Percentiles rank a stretch among this genome's conserved stretches.
Evolutionary conservation across 1,140 invertebrate genomes (phyloP).

Genomic region (Sweltsa coloradensis): DNA sequence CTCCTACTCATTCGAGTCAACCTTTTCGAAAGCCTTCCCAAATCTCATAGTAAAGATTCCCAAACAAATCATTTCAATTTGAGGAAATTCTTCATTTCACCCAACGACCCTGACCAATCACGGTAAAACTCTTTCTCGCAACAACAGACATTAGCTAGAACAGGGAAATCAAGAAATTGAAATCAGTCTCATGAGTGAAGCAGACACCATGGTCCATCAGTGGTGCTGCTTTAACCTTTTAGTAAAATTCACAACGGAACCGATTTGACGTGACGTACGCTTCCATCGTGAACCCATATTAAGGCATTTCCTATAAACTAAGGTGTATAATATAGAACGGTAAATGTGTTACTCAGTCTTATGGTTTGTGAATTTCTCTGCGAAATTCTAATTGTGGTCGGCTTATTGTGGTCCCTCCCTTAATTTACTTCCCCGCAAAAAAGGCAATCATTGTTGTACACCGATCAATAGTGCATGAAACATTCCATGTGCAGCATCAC

Average conservation of each 20-base stretch:
- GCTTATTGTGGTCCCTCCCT: constrained; percentile 9
- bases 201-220: too few relatives aligned
- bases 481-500: not conserved
- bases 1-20: too few relatives aligned
- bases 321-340: constrained; percentile 6
- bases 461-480: not conserved
- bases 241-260: not conserved
- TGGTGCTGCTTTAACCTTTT: not conserved
- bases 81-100: too few relatives aligned
- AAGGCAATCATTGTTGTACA: not conserved
- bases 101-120: too few relatives aligned
- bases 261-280: not conserved
- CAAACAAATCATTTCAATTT: too few relatives aligned
- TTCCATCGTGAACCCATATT: too few relatives aligned
- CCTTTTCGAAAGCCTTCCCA: too few relatives aligned
- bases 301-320: constrained; percentile 2
- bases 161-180: not conserved
- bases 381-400: not conserved
- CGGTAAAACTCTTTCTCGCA: constrained; percentile 3
- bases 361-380: not conserved
- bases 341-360: constrained; percentile 10
- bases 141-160: not conserved
- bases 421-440: not conserved
- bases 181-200: not conserved
- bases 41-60: too few relatives aligned